These are phyloP conservation scores for Artibeus jamaicensis DNA, from an alignment of 2,797 vertebrate species.

Conservation along the genomic window DNA sequence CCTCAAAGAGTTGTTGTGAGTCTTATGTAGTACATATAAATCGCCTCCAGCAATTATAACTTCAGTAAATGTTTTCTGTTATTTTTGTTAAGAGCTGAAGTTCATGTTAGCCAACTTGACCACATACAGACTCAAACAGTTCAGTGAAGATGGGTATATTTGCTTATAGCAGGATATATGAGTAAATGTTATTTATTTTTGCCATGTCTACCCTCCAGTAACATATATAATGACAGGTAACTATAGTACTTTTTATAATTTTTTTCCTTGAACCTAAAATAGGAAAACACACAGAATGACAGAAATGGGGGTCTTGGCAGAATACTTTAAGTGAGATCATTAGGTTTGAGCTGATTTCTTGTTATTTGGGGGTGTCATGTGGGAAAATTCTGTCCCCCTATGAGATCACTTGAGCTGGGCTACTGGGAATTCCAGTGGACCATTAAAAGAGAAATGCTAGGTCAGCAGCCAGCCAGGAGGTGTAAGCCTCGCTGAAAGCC, in stretches of 20 bases:
- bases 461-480: conserved; percentile 56
- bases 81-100: conserved; percentile 1
- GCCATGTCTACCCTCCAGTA: neutral
- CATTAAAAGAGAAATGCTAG: conserved; percentile 32
- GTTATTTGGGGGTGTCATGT: neutral
- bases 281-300: neutral
- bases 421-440: conserved; percentile 33
- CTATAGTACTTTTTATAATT: neutral
- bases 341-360: neutral
- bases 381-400: neutral
- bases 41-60: neutral
- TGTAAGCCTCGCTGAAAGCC: neutral
- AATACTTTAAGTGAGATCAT: neutral
- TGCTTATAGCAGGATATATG: neutral
- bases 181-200: neutral
- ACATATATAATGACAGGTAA: neutral
- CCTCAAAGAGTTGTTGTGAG: neutral
- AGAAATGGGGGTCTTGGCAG: neutral
- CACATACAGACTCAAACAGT: neutral
- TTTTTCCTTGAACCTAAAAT: conserved; percentile 14
- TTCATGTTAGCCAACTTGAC: neutral
- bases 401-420: neutral
- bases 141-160: neutral
- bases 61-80: neutral
- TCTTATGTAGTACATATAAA: neutral